Conservation (phyloP, 2,797 vertebrate species). For the Orestias chungarensis region DNA sequence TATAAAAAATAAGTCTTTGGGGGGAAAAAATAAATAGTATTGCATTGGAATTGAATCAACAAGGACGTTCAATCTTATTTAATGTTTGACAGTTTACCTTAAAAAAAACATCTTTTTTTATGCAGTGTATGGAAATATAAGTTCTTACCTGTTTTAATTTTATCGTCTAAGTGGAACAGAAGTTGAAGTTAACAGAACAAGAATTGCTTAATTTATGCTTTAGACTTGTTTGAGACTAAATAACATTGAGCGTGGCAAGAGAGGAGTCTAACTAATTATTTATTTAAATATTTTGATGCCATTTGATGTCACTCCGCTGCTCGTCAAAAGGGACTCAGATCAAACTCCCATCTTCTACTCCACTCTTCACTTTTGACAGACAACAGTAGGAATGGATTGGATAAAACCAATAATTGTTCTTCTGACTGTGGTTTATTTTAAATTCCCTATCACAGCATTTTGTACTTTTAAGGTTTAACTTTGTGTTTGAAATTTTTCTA, state of each 20-base stretch:
- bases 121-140: background rate
- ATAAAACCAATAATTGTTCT: background rate
- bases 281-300: background rate
- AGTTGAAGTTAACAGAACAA: background rate
- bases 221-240: background rate
- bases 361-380: background rate
- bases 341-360: background rate
- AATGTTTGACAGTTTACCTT: background rate
- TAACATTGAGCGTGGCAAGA: background rate
- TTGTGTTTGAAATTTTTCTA: background rate
- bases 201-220: background rate
- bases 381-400: too few species aligned
- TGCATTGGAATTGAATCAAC: background rate
- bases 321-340: background rate
- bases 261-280: background rate
- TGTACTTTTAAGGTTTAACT: background rate
- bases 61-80: background rate
- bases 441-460: background rate
- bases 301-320: background rate
- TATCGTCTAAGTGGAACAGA: background rate
- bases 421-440: background rate
- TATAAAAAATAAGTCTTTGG: too few species aligned
- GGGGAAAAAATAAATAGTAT: too few species aligned
- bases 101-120: background rate
- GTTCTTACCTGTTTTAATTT: background rate